Evolutionary conservation across 2,797 vertebrate genomes (phyloP), one percentile per base, ranked within the genome.

Genomic region (Anas acuta): DNA sequence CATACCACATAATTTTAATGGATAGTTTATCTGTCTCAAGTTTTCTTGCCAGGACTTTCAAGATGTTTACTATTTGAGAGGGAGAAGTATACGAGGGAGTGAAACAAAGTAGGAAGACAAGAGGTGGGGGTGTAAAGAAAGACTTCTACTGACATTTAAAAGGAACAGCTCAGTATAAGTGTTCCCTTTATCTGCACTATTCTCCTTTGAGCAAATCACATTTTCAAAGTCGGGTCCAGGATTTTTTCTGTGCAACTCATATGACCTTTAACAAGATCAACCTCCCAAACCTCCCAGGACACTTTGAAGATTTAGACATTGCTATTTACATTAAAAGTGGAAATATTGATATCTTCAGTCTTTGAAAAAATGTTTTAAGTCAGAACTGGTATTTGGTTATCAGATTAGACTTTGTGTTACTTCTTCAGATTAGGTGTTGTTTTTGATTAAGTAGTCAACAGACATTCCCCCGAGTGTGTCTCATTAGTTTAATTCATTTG

Each of bases 1-100:
- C 92, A 95, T 95, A 95, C 71, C 54, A 67, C 21, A 70, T 87
- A 26, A 61, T 71, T 92, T 88, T 81, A 43, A 67, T 39, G 83
- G 69, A 39, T 65, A 47, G 51, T 92, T 88, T 82, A 84, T 87
- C 77, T 72, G 23, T 56, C 43, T 93, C 13, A 45, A 82, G 7
- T 74, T 49, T 93, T 69, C 49, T 71, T 87, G 72, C 56, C 54
- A 66, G 54, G 25, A 87, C 60, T 65, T 92, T 86, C 73, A 96
- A 87, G 60, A 54, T 32, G 14, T 89, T 82, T 79, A 74, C 23
- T 90, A 49, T 81, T 84, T 78, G 49, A 69, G 51, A 84, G 32
- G 56, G 32, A 89, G 49, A 86, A 85, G 22, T 33, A 72, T 86
- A 85, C 11, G 73, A 73, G 32, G 23, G 20, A 62, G 18, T 53